Conservation (phyloP, 1,140 invertebrate genomes). For the Geopemphigus sp. region DNA sequence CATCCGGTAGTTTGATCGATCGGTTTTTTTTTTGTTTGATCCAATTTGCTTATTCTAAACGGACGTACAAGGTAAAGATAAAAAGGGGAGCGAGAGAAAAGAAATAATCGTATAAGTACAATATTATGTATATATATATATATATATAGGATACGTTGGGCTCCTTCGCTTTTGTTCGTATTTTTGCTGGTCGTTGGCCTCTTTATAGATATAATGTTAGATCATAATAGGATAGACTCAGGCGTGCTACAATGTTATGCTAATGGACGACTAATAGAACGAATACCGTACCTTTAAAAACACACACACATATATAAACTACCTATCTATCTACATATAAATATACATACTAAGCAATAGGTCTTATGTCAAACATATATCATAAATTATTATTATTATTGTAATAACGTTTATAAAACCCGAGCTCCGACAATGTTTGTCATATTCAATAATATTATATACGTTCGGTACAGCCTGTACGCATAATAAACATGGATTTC, state of each 20-base stretch:
- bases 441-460: background rate
- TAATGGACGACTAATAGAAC: slow-evolving; percentile 10
- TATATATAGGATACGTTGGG: too few relatives aligned
- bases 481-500: too few relatives aligned
- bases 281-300: background rate
- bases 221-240: slow-evolving; percentile 7
- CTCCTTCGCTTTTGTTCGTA: slow-evolving; percentile 20
- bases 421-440: background rate
- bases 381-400: slow-evolving; percentile 38
- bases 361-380: slow-evolving; percentile 9
- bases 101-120: slow-evolving; percentile 12
- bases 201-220: background rate
- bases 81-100: background rate
- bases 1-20: slow-evolving; percentile 30
- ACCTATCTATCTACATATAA: too few relatives aligned
- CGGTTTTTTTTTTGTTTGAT: background rate
- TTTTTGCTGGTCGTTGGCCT: slow-evolving; percentile 42
- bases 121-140: too few relatives aligned
- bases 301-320: too few relatives aligned
- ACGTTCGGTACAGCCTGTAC: too few relatives aligned
- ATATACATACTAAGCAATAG: background rate
- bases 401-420: background rate
- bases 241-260: background rate
- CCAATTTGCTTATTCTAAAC: slow-evolving; percentile 33
- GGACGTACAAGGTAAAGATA: background rate